Base-by-base conservation (phyloP, 1,140 invertebrate genomes). In the Homalodisca vitripennis region DNA sequence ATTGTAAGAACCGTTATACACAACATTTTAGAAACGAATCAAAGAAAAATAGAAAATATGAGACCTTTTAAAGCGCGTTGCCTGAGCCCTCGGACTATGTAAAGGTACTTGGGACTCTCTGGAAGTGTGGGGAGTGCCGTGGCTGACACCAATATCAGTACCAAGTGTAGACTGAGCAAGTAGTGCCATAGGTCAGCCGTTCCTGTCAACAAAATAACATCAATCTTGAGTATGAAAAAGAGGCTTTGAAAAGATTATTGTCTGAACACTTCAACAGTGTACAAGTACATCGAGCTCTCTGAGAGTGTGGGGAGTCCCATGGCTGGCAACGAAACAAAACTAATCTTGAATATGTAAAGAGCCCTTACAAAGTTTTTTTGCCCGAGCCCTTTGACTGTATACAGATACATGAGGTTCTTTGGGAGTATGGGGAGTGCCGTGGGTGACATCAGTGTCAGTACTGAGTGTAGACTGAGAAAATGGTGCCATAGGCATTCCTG, bases 31-130 rank as follows among this genome's bases (percentile, higher is more conserved):
- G n/a, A n/a, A n/a, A n/a, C n/a, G n/a, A n/a, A n/a, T n/a, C n/a
- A n/a, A n/a, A n/a, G n/a, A n/a, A n/a, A n/a, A n/a, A n/a, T n/a
- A n/a, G n/a, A n/a, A n/a, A n/a, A n/a, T n/a, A n/a, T n/a, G n/a
- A n/a, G n/a, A 90, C 89, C 87, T 82, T 83, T 78, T 41, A 88
- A 77, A 48, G 90, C 91, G 69, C 78, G 79, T 29, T 83, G 79
- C 62, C 84, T 83, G 71, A 91, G 77, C 63, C 83, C 82, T 76
- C 83, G 86, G n/a, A 92, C 82, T 32, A 91, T 83, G 74, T 85
- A 92, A 22, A 95, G 80, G 79, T 88, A 95, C 77, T 93, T 93
- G 0, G 93, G 93, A 82, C 92, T 94, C 78, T 94, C 92, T 0
- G 92, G 92, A 73, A 92, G 83, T 68, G 86, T 78, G 68, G 83